Base-by-base conservation (phyloP, 2,797 vertebrate genomes). In the Enteromius treurensis region DNA sequence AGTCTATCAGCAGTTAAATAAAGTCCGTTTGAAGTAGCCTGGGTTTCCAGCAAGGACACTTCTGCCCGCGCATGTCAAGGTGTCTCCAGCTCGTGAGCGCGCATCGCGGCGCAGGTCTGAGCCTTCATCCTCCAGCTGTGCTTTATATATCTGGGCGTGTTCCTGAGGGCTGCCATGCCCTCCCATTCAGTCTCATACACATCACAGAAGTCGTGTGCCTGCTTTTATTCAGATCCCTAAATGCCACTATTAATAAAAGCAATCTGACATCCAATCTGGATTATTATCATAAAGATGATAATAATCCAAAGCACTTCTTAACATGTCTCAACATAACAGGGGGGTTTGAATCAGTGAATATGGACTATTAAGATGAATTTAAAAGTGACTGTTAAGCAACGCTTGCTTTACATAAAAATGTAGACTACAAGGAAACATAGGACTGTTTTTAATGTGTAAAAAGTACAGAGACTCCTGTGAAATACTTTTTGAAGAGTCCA, bases 111-210 rank as follows among this genome's bases (percentile, higher is more conserved):
- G 93, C 95, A 79, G 47, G 64, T 77, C 40, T 65, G 58, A 78
- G 60, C 76, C 58, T 77, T 73, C 67, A 80, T 77, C n/a, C 71
- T 67, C 40, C 62, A 32, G 9, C 3, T 17, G 60, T n/a, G 6
- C 17, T 23, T 70, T 67, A 58, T 80, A 51, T 65, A 62, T 90
- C 89, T 85, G 73, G 75, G 88, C 49, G 5, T 80, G 88, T 84
- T 86, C 87, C 55, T 86, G 85, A 86, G 90, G 89, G 91, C 93
- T 86, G 88, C 14, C 90, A 91, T 92, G 94, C 93, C 92, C 93
- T 90, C 88, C 89, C 88, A 90, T 92, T 91, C 93, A 91, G 7
- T 93, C 90, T 89, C 88, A 90, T 90, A 90, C 87, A 62, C 55
- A 75, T 65, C 67, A 79, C 58, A 53, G 5, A 21, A 55, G 42